These are phyloP conservation scores for Leptodirus hochenwartii DNA, from an alignment of 2,888 invertebrate species.

Conservation along the genomic window DNA sequence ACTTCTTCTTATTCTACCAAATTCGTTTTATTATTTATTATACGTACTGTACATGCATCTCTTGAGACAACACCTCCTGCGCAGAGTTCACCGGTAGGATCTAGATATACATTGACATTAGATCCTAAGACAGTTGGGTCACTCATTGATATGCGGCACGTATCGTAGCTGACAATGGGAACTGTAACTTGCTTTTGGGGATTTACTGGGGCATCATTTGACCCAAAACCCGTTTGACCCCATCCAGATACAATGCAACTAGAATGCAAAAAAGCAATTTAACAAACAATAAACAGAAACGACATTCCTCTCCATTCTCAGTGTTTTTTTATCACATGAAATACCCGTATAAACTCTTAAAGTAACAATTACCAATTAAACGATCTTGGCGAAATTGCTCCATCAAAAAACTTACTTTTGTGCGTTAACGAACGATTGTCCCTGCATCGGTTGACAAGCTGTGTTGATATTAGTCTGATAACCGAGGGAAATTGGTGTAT, in stretches of 20 bases:
- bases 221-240: conserved; percentile 60
- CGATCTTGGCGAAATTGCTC: too few relatives aligned
- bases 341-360: too few relatives aligned
- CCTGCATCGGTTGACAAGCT: conserved; percentile 36
- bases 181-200: conserved; percentile 61
- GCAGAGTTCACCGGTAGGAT: conserved; percentile 21
- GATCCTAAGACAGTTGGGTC: conserved; percentile 15
- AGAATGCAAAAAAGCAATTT: conserved; percentile 5
- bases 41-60: conserved; percentile 24
- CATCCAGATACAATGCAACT: conserved; percentile 55
- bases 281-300: too few relatives aligned
- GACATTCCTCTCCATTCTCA: too few relatives aligned
- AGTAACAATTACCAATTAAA: too few relatives aligned
- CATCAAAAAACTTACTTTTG: conserved; percentile 7
- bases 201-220: conserved; percentile 25
- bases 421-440: conserved; percentile 14
- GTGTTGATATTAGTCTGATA: conserved; percentile 38
- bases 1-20: too few relatives aligned
- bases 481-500: conserved; percentile 35
- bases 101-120: conserved; percentile 20
- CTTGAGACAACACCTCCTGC: conserved; percentile 20
- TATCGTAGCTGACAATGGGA: conserved; percentile 39
- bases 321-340: too few relatives aligned
- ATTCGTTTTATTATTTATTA: too few relatives aligned
- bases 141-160: conserved; percentile 21